A percentile compares a stretch with the other conserved stretches of the same genome.
Evolutionary conservation across 2,888 invertebrate genomes (phyloP).

Genomic region (Drosophila percnosoma): DNA sequence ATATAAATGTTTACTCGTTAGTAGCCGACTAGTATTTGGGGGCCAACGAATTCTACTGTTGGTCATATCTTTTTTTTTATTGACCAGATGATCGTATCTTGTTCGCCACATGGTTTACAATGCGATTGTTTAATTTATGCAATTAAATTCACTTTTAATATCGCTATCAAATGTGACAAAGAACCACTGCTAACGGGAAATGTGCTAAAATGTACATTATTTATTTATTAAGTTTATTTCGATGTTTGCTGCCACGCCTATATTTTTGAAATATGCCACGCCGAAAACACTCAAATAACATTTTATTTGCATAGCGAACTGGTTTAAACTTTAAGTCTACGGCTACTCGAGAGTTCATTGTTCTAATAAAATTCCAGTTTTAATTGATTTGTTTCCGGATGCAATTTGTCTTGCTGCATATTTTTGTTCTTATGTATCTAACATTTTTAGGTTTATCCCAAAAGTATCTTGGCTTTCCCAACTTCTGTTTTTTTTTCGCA

Average conservation of each 20-base stretch:
- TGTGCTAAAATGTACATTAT: constrained; percentile 1
- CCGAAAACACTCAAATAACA: constrained; percentile 31
- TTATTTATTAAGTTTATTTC: constrained; percentile 3
- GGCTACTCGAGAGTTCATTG: constrained; percentile 34
- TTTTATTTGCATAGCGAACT: constrained; percentile 6
- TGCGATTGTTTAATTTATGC: constrained; percentile 43
- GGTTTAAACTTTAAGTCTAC: constrained; percentile 16
- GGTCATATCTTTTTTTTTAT: constrained; percentile 8
- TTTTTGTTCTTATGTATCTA: neutral
- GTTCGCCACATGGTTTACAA: constrained; percentile 40
- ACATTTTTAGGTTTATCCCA: constrained; percentile 5
- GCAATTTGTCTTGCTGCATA: constrained; percentile 21
- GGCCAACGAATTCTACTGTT: constrained; percentile 16
- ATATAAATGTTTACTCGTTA: constrained; percentile 11
- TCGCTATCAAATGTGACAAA: constrained; percentile 13
- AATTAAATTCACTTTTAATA: constrained; percentile 46
- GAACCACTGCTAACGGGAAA: constrained; percentile 33
- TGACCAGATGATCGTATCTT: constrained; percentile 36
- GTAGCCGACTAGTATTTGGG: constrained; percentile 10
- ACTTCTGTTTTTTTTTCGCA: neutral
- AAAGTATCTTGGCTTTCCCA: constrained; percentile 4
- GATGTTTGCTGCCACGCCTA: neutral
- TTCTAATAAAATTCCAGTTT: constrained; percentile 16
- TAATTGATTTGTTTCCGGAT: constrained; percentile 2
- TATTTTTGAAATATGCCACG: neutral